phyloP scores from a whole-genome alignment of 2,888 invertebrate species.

The Eristalis intricaria region DNA sequence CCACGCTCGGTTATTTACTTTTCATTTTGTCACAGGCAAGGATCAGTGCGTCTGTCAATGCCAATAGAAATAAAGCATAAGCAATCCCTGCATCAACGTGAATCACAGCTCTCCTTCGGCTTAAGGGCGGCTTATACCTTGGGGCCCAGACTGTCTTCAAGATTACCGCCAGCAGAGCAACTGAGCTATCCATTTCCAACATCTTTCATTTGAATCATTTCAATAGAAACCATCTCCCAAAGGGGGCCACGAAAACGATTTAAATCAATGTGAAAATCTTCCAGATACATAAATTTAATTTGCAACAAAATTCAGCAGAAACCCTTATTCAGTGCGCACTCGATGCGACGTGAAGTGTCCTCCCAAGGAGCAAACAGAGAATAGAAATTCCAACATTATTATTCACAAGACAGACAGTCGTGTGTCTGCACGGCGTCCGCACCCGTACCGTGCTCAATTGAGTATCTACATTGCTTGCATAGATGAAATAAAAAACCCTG shows the following conservation, averaged over 20 bases:
- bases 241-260: not conserved
- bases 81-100: no score
- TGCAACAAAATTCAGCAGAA: not conserved
- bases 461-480: constrained; percentile 46
- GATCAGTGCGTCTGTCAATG: no score
- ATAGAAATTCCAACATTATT: not conserved
- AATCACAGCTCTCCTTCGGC: no score
- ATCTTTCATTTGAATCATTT: no score
- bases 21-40: no score
- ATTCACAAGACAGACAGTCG: not conserved
- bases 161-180: no score
- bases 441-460: constrained; percentile 43
- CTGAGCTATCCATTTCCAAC: no score
- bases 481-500: constrained; percentile 45
- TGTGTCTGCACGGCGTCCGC: not conserved
- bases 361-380: not conserved
- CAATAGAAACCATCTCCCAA: no score
- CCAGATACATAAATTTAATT: not conserved
- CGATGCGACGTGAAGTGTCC: not conserved
- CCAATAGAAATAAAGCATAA: no score
- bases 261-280: not conserved
- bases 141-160: no score
- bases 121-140: no score
- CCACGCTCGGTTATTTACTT: no score
- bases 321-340: not conserved